Evolutionary conservation across 37 sponge, comb jelly and placozoan species (phyloP), one percentile per base, ranked within the genome.

Genomic region (Tethya wilhelma): DNA sequence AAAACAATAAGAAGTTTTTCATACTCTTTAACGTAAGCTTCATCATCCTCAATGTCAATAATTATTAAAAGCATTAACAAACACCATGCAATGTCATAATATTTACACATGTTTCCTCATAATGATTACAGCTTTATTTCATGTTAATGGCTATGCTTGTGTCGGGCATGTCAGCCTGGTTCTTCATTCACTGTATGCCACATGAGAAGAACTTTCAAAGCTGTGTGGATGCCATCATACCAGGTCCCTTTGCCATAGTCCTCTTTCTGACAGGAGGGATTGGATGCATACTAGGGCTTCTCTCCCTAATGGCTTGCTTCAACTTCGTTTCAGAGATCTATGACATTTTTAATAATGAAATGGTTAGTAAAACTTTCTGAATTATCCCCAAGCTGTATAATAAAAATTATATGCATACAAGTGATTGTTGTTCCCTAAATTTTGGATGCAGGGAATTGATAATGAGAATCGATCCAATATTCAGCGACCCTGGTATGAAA

Each of bases 1-100:
- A 94, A 53, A 87, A 96, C 64, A 98, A 98, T 69, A 97, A 98
- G 73, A 98, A 98, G 67, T 98, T 74, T 82, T 98, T 98, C 83
- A 93, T 98, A n/a, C 83, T 96, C 19, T 98, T 98, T 56, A 97
- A 95, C 19, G 95, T 95, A 44, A 85, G 89, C 73, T 49, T 19
- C n/a, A n/a, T n/a, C n/a, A n/a, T n/a, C n/a, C n/a, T n/a, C n/a
- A n/a, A n/a, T n/a, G n/a, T n/a, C n/a, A n/a, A n/a, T n/a, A n/a
- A n/a, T n/a, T n/a, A n/a, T 28, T 20, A n/a, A n/a, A n/a, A n/a
- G n/a, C n/a, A n/a, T n/a, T n/a, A n/a, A n/a, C n/a, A n/a, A n/a
- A n/a, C n/a, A n/a, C n/a, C n/a, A n/a, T n/a, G n/a, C n/a, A n/a
- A n/a, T n/a, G n/a, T n/a, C n/a, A n/a, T n/a, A n/a, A n/a, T n/a